Evolutionary conservation across 2,113 vertebrate species (phyloP).

Genomic region (Serinus canaria): DNA sequence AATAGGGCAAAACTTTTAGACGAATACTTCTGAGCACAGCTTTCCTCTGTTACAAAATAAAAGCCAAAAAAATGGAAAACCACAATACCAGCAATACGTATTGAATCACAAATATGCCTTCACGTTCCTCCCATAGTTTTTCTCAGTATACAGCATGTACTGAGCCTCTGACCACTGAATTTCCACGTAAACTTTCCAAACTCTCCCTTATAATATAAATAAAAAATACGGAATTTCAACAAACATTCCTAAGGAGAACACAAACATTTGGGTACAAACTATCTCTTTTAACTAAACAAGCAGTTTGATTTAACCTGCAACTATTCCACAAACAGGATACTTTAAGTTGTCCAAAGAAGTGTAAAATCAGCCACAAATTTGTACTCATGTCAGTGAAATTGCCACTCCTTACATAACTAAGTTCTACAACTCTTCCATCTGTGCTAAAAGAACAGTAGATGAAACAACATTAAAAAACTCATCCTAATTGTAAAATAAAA

Average conservation of each 20-base stretch:
- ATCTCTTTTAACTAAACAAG: not conserved
- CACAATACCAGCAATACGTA: not conserved
- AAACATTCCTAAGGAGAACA: not conserved
- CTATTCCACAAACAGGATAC: not conserved
- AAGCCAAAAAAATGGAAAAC: not conserved
- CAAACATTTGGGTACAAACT: not conserved
- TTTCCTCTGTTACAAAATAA: not conserved
- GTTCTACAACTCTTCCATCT: not conserved
- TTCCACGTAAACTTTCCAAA: not conserved
- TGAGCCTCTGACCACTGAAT: not conserved
- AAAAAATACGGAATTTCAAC: not conserved
- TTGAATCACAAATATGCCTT: not conserved
- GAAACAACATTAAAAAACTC: not conserved
- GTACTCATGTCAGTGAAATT: not conserved
- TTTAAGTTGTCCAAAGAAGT: not conserved
- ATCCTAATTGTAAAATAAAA: not conserved
- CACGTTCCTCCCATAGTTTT: not conserved
- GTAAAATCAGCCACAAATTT: not conserved
- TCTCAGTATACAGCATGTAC: not conserved
- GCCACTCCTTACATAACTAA: not conserved
- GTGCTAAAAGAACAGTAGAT: not conserved
- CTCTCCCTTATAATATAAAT: not conserved
- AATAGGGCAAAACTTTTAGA: fast-evolving
- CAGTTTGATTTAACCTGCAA: not conserved
- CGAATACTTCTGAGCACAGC: not conserved